Conservation (phyloP, 1,140 invertebrate genomes). For the Drosophila guanche region DNA sequence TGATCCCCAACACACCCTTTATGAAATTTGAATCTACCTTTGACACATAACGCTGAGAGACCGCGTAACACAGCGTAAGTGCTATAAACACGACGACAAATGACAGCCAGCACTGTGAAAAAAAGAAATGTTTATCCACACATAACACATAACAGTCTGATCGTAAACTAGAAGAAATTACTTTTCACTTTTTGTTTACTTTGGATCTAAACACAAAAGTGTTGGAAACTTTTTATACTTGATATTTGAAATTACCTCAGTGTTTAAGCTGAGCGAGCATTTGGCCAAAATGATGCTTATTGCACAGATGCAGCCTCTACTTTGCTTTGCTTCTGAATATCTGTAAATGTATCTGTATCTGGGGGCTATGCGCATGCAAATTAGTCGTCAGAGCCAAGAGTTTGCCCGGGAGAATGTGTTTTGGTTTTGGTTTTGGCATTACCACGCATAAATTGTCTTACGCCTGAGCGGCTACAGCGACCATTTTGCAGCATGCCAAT, state of each 20-base stretch:
- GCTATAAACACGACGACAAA: constrained; percentile 39
- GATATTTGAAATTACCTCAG: background rate
- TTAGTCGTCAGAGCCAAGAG: constrained; percentile 48
- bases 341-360: constrained; percentile 23
- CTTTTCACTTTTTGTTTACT: no score
- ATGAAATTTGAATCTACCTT: constrained; percentile 51
- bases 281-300: constrained; percentile 74
- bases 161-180: constrained; percentile 5
- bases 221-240: background rate
- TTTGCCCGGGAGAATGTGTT: constrained; percentile 60
- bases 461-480: constrained; percentile 55
- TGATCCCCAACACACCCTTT: constrained; percentile 59
- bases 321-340: constrained; percentile 10
- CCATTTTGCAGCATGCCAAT: constrained; percentile 43
- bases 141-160: constrained; percentile 43
- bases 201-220: no score
- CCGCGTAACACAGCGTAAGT: constrained; percentile 25
- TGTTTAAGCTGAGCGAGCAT: constrained; percentile 53
- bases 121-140: constrained; percentile 62
- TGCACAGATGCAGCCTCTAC: constrained; percentile 44
- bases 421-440: constrained; percentile 55
- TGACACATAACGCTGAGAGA: constrained; percentile 35
- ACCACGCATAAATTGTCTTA: constrained; percentile 76
- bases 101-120: constrained; percentile 20
- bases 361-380: constrained; percentile 65